These are phyloP conservation scores for Tachuris rubrigastra DNA, from an alignment of 2,113 vertebrate species.

Conservation along the genomic window DNA sequence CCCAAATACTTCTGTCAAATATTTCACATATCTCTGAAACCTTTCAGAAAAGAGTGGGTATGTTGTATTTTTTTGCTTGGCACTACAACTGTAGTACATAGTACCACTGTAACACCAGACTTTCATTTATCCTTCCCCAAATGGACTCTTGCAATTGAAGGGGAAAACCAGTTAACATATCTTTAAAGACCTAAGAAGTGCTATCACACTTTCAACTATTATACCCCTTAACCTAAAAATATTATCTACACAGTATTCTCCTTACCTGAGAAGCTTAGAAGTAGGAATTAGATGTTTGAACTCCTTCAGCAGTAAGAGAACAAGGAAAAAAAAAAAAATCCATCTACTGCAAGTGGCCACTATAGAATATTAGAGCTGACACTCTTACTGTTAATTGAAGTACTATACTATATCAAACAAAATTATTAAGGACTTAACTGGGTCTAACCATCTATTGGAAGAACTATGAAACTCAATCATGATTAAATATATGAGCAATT, in stretches of 20 bases:
- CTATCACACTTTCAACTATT: background rate
- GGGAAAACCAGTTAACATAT: background rate
- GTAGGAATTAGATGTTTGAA: background rate
- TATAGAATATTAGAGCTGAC: background rate
- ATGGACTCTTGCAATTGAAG: background rate
- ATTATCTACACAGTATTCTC: background rate
- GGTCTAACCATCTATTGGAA: background rate
- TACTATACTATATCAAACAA: background rate
- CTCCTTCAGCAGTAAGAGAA: background rate
- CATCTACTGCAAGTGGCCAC: background rate
- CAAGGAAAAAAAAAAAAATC: background rate
- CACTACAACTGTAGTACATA: background rate
- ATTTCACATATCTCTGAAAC: background rate
- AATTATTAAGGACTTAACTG: background rate
- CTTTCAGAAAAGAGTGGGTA: background rate
- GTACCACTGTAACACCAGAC: background rate
- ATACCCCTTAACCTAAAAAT: background rate
- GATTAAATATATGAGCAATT: conserved; percentile 1
- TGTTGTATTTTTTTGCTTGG: background rate
- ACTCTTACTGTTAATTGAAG: background rate
- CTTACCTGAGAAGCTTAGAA: background rate
- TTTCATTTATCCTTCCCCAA: background rate
- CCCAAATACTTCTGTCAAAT: background rate
- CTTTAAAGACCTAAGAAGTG: background rate
- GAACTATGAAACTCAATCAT: background rate